Evolutionary conservation across 2,113 vertebrate genomes (phyloP).

Genomic region (Campylomormyrus numenius): DNA sequence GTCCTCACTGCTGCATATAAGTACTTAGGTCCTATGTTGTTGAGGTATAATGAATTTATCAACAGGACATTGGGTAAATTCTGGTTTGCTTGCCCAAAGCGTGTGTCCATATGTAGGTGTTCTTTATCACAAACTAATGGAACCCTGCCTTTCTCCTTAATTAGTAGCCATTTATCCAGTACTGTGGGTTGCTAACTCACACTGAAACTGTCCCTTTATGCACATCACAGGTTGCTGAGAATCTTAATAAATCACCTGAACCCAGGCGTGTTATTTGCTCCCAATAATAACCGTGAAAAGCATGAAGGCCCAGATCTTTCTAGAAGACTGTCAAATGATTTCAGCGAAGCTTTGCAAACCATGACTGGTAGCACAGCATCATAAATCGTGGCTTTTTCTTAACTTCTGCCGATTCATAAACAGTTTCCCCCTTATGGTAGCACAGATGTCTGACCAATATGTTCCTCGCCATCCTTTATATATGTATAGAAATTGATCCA

Average conservation of each 20-base stretch:
- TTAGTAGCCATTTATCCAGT: constrained; percentile 46
- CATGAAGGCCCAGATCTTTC: background rate
- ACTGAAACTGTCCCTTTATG: constrained; percentile 46
- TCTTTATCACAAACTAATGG: constrained; percentile 39
- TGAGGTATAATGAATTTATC: constrained; percentile 43
- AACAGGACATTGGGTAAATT: constrained; percentile 50
- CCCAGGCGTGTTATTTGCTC: background rate
- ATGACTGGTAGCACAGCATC: background rate
- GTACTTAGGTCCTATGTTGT: constrained; percentile 49
- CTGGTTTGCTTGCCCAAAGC: constrained; percentile 36
- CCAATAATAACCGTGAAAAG: background rate
- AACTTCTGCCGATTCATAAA: background rate
- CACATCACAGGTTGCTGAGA: constrained; percentile 42
- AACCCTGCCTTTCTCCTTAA: constrained; percentile 50
- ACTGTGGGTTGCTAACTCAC: background rate
- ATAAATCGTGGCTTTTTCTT: background rate
- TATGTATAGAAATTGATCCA: background rate
- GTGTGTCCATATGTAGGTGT: constrained; percentile 47
- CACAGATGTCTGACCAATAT: background rate
- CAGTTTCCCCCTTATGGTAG: background rate
- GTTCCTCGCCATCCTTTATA: background rate
- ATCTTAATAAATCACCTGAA: constrained; percentile 47
- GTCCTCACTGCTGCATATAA: constrained; percentile 42
- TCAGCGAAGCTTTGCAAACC: background rate
- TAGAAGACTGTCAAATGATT: background rate